These are phyloP conservation scores for Aleiodes leptofemur DNA, from an alignment of 2,888 invertebrate species.

Conservation along the genomic window DNA sequence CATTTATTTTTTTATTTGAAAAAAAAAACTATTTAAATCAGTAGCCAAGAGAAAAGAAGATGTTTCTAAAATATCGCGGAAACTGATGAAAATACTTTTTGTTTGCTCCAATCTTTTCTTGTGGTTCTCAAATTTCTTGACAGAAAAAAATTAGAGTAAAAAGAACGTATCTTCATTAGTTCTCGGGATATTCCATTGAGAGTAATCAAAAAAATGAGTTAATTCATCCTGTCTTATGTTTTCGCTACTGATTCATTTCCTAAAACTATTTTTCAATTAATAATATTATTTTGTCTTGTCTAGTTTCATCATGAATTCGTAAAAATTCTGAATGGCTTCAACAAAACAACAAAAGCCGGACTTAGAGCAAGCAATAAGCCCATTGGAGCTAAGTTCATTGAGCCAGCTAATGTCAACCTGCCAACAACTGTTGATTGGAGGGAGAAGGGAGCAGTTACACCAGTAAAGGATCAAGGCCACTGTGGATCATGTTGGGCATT, in stretches of 20 bases:
- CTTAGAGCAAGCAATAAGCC: slow-evolving; percentile 53
- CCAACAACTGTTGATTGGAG: slow-evolving; percentile 92
- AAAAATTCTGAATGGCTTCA: slow-evolving; percentile 81
- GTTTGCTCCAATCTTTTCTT: too few species aligned
- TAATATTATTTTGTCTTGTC: slow-evolving; percentile 37
- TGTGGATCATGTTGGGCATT: slow-evolving; percentile 85
- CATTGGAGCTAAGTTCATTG: slow-evolving; percentile 79
- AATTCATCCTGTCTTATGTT: too few species aligned
- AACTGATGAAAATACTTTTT: too few species aligned
- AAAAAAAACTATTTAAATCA: too few species aligned
- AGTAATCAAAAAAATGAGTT: too few species aligned
- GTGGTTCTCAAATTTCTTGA: too few species aligned
- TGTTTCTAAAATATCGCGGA: too few species aligned
- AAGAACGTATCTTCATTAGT: too few species aligned
- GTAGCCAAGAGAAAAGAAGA: too few species aligned
- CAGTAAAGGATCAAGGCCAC: slow-evolving; percentile 90
- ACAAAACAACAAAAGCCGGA: slow-evolving; percentile 56
- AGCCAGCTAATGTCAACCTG: slow-evolving; percentile 82
- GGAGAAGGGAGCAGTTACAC: slow-evolving; percentile 88
- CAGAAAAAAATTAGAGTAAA: too few species aligned
- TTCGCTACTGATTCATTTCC: background rate
- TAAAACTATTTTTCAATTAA: background rate
- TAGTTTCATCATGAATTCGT: slow-evolving; percentile 88
- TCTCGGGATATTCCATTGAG: too few species aligned
- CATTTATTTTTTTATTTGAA: background rate